phyloP scores from a whole-genome alignment of 2,888 invertebrate species.

The Gari tellinella region DNA sequence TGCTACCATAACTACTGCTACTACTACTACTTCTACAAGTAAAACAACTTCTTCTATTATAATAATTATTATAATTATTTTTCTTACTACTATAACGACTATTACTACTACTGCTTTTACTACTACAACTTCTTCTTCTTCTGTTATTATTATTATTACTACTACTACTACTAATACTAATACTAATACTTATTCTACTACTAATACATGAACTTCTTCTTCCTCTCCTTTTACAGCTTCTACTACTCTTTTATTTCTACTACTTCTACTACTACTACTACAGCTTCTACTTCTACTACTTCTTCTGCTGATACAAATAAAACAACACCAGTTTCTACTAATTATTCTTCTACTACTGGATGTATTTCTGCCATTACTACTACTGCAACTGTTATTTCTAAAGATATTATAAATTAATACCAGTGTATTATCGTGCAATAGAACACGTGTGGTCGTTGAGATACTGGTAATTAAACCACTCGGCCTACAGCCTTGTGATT shows the following conservation, averaged over 20 bases:
- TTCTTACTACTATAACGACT: neutral
- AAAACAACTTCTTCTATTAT: neutral
- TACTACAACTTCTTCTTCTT: neutral
- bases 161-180: neutral
- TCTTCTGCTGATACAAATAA: neutral
- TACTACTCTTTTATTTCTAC: neutral
- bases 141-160: neutral
- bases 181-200: neutral
- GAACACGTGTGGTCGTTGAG: too few relatives aligned
- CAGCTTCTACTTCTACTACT: neutral
- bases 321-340: neutral
- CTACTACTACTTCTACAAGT: neutral
- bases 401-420: neutral
- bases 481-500: too few relatives aligned
- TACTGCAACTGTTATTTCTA: neutral
- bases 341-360: neutral
- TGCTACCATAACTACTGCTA: neutral
- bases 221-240: neutral
- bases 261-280: neutral
- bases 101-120: conserved; percentile 1
- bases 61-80: neutral
- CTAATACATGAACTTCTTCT: neutral
- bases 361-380: neutral
- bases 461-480: too few relatives aligned
- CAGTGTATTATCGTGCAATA: too few relatives aligned